phyloP scores from a whole-genome alignment of 2,888 invertebrate genomes.

The Pachymerium ferrugineum region DNA sequence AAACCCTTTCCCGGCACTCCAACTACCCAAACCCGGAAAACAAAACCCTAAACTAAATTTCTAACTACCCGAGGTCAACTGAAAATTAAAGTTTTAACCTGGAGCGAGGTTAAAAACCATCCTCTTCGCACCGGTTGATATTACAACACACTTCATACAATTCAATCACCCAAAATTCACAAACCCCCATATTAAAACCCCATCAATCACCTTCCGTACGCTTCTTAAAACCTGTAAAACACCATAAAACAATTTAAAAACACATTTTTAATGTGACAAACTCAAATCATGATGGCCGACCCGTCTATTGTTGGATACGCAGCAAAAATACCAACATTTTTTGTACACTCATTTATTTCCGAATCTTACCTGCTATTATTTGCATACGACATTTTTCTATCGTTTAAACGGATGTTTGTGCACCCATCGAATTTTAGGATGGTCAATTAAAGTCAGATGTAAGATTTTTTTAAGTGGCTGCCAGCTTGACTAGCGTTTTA shows the following conservation, averaged over 20 bases:
- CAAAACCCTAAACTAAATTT: neutral
- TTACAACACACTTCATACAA: slow-evolving; percentile 17
- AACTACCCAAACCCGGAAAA: neutral
- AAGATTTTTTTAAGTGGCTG: neutral
- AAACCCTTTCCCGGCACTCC: neutral
- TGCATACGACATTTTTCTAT: slow-evolving; percentile 23
- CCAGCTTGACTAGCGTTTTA: slow-evolving; percentile 16
- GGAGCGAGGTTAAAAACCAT: slow-evolving; percentile 6
- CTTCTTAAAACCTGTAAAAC: too few relatives aligned
- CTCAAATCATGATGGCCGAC: slow-evolving; percentile 31
- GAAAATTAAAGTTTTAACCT: slow-evolving; percentile 21
- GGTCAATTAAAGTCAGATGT: neutral
- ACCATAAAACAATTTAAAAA: too few relatives aligned
- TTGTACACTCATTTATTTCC: neutral
- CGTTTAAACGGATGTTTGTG: neutral
- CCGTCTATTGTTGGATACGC: slow-evolving; percentile 31
- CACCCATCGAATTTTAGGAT: slow-evolving; percentile 10
- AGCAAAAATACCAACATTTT: neutral
- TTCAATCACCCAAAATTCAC: too few relatives aligned
- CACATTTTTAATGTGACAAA: neutral
- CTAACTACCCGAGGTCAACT: slow-evolving; percentile 23
- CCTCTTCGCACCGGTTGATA: slow-evolving; percentile 24
- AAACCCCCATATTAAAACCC: too few relatives aligned
- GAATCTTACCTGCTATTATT: slow-evolving; percentile 17
- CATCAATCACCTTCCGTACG: too few relatives aligned